A percentile compares a stretch with the other conserved stretches of the same genome.
Conservation (phyloP, 2,113 vertebrate species). For the Recurvirostra avosetta region DNA sequence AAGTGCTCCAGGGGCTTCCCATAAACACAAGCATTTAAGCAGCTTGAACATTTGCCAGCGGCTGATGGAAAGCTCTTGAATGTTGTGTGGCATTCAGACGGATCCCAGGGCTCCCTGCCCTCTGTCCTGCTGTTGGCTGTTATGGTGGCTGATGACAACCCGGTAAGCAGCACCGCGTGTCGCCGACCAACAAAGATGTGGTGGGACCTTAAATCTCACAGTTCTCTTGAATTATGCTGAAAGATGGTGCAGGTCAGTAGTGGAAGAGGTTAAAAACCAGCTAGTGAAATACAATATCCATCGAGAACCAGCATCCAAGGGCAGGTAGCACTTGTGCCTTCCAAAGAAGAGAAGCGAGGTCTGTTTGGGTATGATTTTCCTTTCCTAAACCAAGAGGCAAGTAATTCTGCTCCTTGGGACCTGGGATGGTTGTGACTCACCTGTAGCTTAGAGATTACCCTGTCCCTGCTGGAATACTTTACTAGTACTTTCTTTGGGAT, state of each 20-base stretch:
- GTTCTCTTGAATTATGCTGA: neutral
- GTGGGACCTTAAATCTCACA: accelerated
- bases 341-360: neutral
- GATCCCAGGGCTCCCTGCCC: neutral
- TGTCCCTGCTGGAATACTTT: neutral
- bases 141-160: neutral
- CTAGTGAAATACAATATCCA: neutral
- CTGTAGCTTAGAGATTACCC: neutral
- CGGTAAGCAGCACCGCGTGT: neutral
- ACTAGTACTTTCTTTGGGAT: slow-evolving; percentile 32
- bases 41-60: neutral
- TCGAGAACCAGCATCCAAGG: neutral
- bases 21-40: neutral
- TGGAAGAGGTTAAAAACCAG: neutral
- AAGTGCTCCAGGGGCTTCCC: neutral
- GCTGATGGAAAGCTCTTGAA: neutral
- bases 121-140: neutral
- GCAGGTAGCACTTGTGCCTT: neutral
- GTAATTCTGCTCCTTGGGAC: neutral
- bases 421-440: neutral
- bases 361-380: neutral
- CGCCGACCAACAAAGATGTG: accelerated
- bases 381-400: neutral
- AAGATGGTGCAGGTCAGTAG: neutral
- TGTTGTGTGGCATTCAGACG: accelerated